Base-by-base conservation (phyloP, 2,113 vertebrate genomes). In the Barnardius zonarius region DNA sequence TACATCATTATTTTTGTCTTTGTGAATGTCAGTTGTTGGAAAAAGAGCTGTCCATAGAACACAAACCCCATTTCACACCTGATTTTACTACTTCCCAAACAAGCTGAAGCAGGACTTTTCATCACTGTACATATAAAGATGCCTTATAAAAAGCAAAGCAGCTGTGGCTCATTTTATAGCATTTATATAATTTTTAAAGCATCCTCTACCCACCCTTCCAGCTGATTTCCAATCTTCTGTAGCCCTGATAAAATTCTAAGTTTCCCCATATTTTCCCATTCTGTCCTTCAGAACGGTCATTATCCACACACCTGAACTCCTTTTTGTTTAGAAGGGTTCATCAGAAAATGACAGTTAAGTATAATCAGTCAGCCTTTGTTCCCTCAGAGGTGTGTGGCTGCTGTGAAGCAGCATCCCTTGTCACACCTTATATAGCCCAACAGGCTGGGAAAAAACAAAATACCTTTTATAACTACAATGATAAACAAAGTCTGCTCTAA, bases 401-500 rank as follows among this genome's bases (percentile, higher is more conserved):
- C 52, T 93, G 74, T 86, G 69, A 96, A 91, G 75, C 81, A 96
- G 77, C 48, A 94, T 74, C 74, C 24, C 24, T 62, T 70, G 55
- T 86, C 52, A 44, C 64, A 80, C n/a, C 70, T 83, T 46, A 82
- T 41, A 70, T 49, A 83, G 18, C 25, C 67, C 4, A 3, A 72
- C 22, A 49, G 54, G 23, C 37, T 61, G n/a, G 18, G n/a, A 24
- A 17, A 43, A 76, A 64, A 15, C 84, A 91, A 77, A 72, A 57
- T 33, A 51, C 19, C 66, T 93, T 72, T 86, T 78, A 81, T 78
- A 90, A 17, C 54, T 59, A 62, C 31, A 85, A 4, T 62, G 91
- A 91, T 87, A 89, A 92, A 86, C 57, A 90, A 93, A 96, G 91
- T 83, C 74, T 88, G 44, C 22, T 90, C 35, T 88, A 83, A 88